phyloP scores from a whole-genome alignment of 92 coral and sea anemone species.

The Paramuricea clavata region DNA sequence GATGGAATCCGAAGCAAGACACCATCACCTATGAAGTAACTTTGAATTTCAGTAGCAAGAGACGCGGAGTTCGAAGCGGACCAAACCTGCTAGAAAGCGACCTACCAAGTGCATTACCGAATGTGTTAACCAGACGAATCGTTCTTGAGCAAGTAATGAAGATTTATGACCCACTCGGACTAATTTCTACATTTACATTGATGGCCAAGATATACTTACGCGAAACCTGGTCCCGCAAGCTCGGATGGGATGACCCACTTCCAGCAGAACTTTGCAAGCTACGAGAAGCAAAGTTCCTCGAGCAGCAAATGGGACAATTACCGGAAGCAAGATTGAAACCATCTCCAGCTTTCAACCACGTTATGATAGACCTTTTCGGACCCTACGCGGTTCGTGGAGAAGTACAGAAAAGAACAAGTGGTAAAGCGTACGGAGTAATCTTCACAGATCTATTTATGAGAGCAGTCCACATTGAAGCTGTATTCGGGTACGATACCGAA shows the following conservation, averaged over 20 bases:
- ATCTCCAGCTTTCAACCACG: slow-evolving; percentile 69
- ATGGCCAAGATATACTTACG: slow-evolving; percentile 67
- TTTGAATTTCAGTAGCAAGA: slow-evolving; percentile 73
- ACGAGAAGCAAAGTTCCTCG: no score
- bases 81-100: slow-evolving; percentile 55
- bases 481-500: no score
- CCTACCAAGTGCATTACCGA: slow-evolving; percentile 60
- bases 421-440: no score
- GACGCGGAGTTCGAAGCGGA: slow-evolving; percentile 48
- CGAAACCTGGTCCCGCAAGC: slow-evolving; percentile 72
- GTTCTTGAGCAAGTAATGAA: slow-evolving; percentile 76
- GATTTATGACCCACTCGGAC: slow-evolving; percentile 76
- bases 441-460: no score
- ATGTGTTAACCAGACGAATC: slow-evolving; percentile 66
- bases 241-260: slow-evolving; percentile 72
- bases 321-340: no score
- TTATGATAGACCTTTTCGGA: no score
- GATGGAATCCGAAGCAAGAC: slow-evolving; percentile 69
- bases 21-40: slow-evolving; percentile 56
- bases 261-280: slow-evolving; percentile 48
- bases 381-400: no score
- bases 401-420: no score
- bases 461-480: no score
- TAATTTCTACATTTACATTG: slow-evolving; percentile 70
- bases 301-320: slow-evolving; percentile 62